Evolutionary conservation across 2,113 vertebrate genomes (phyloP).

Genomic region (Oncorhynchus keta): DNA sequence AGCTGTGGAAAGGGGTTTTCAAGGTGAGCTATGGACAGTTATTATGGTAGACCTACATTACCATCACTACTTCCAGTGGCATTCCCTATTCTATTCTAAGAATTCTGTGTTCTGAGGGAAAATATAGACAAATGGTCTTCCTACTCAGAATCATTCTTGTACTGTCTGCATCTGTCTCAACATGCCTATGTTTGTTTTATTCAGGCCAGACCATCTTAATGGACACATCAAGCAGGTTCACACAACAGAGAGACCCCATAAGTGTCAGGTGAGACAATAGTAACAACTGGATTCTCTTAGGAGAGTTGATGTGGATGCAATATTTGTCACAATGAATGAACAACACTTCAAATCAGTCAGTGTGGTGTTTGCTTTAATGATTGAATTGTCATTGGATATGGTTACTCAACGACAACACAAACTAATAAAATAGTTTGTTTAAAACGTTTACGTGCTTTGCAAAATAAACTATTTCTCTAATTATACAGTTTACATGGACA

Average conservation of each 20-base stretch:
- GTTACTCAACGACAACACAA: no score
- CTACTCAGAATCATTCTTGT: neutral
- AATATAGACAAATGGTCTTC: neutral
- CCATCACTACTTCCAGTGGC: no score
- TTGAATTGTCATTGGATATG: no score
- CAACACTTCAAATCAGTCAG: neutral
- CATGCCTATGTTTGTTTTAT: constrained; percentile 39
- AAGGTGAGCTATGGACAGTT: constrained; percentile 92
- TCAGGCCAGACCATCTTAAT: constrained; percentile 96
- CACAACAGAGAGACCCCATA: constrained; percentile 98
- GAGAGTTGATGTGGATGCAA: neutral
- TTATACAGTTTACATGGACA: no score
- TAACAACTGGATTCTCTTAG: neutral
- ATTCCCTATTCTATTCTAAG: neutral
- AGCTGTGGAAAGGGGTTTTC: constrained; percentile 99
- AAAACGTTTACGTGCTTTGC: no score
- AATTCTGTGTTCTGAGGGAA: no score
- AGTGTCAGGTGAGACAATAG: constrained; percentile 92
- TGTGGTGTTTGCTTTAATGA: no score
- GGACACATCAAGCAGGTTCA: constrained; percentile 99
- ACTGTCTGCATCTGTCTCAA: neutral
- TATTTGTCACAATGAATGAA: neutral
- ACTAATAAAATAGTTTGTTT: no score
- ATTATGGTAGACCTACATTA: neutral
- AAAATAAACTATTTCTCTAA: no score